These are phyloP conservation scores for Bursaphelenchus mucronatus DNA, from an alignment of 1,140 invertebrate species.

Conservation along the genomic window DNA sequence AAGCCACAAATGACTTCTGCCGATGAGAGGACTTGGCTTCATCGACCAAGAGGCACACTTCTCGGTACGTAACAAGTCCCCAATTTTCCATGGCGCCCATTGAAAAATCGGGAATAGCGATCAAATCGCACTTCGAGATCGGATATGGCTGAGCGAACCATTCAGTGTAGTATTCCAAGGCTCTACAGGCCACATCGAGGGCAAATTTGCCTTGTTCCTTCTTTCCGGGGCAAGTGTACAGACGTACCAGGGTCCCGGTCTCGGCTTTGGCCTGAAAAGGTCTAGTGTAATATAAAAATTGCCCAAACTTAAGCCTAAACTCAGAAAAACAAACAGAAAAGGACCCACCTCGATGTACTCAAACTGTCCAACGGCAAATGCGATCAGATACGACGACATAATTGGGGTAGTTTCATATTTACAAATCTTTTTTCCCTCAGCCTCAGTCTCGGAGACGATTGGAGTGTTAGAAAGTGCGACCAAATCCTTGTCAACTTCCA, in stretches of 20 bases:
- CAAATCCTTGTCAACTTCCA: constrained; percentile 56
- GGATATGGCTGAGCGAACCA: constrained; percentile 80
- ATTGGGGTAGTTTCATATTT: constrained; percentile 58
- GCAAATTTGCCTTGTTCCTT: constrained; percentile 76
- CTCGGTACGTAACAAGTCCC: constrained; percentile 84
- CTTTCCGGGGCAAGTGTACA: constrained; percentile 76
- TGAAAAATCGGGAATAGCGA: constrained; percentile 57
- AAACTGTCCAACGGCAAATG: constrained; percentile 64
- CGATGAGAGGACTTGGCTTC: constrained; percentile 66
- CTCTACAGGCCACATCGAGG: constrained; percentile 71
- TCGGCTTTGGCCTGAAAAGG: constrained; percentile 49
- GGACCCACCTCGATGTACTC: constrained; percentile 57
- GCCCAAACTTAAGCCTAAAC: constrained; percentile 6
- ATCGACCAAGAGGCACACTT: constrained; percentile 74
- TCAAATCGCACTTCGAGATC: constrained; percentile 62
- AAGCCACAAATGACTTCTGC: constrained; percentile 70
- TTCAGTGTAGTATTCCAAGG: constrained; percentile 77
- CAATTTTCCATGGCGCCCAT: constrained; percentile 70
- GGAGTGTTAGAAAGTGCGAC: constrained; percentile 59
- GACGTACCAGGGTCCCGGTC: constrained; percentile 65
- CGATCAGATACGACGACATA: constrained; percentile 65
- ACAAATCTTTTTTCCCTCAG: constrained; percentile 62
- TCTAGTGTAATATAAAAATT: constrained; percentile 1
- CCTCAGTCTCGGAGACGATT: constrained; percentile 40
- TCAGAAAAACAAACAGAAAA: not conserved